These are phyloP conservation scores for Micoletzkya japonica DNA, from an alignment of 2,888 invertebrate species.

Conservation along the genomic window DNA sequence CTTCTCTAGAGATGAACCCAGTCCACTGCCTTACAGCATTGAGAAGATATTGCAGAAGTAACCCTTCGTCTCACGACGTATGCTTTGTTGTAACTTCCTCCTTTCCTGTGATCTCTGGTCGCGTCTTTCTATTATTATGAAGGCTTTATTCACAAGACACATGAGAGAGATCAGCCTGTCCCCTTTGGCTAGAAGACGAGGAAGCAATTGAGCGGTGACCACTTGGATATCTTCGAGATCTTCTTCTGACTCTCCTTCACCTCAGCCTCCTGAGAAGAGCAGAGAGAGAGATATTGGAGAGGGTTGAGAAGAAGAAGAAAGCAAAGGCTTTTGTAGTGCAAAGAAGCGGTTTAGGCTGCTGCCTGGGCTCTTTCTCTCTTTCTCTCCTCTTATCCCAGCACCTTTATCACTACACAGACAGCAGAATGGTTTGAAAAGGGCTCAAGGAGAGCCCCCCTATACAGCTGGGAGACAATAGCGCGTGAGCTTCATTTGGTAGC, in stretches of 20 bases:
- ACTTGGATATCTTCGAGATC: constrained; percentile 18
- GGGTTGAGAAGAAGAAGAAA: too few species aligned
- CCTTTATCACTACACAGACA: too few species aligned
- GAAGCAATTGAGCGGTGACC: constrained; percentile 28
- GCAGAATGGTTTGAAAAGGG: too few species aligned
- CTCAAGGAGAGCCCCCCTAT: too few species aligned
- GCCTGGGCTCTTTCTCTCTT: too few species aligned
- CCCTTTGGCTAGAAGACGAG: constrained; percentile 17
- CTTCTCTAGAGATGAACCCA: too few species aligned
- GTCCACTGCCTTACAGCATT: too few species aligned
- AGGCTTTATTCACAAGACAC: neutral
- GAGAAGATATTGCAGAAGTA: neutral
- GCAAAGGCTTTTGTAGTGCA: too few species aligned
- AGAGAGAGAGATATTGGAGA: neutral
- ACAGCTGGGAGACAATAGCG: too few species aligned
- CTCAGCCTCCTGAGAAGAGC: constrained; percentile 4
- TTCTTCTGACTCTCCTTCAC: constrained; percentile 19
- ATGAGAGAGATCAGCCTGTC: neutral
- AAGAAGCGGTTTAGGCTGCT: too few species aligned
- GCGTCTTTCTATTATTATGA: neutral
- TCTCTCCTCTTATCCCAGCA: too few species aligned
- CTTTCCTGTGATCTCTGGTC: neutral
- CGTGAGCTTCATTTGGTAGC: too few species aligned
- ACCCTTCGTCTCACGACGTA: neutral
- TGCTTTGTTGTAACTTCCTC: neutral